Evolutionary conservation across 2,797 vertebrate genomes (phyloP).

Genomic region (Hylomyscus alleni): DNA sequence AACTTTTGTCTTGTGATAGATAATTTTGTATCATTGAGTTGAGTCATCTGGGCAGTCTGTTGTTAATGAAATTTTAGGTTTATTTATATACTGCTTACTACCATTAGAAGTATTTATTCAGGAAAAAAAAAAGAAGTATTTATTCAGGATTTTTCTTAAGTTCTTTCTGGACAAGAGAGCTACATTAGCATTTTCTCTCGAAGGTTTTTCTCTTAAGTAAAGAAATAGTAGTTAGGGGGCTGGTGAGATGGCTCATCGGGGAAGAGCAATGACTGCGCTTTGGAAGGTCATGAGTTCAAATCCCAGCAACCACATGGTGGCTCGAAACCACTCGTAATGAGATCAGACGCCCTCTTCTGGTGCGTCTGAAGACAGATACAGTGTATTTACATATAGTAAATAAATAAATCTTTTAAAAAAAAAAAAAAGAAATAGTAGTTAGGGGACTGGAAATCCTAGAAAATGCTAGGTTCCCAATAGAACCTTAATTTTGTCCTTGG

Average conservation of each 20-base stretch:
- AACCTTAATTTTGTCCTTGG: conserved; percentile 26
- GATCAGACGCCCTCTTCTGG: too few relatives aligned
- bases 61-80: conserved; percentile 31
- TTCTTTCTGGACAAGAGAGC: conserved; percentile 10
- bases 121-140: conserved; percentile 25
- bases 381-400: too few relatives aligned
- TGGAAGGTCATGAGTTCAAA: too few relatives aligned
- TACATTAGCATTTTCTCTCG: conserved; percentile 21
- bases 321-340: too few relatives aligned
- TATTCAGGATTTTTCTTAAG: conserved; percentile 3
- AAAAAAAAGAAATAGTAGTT: too few relatives aligned
- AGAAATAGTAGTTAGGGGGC: not conserved
- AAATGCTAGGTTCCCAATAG: not conserved
- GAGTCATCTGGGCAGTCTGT: not conserved
- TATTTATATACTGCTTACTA: conserved; percentile 17
- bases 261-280: too few relatives aligned
- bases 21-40: conserved; percentile 47
- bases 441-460: not conserved
- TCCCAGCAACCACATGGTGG: too few relatives aligned
- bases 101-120: conserved; percentile 30
- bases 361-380: too few relatives aligned
- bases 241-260: too few relatives aligned
- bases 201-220: conserved; percentile 21
- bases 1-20: not conserved
- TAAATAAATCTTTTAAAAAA: too few relatives aligned